phyloP scores from a whole-genome alignment of 2,113 vertebrate genomes.

The Channa maculata region DNA sequence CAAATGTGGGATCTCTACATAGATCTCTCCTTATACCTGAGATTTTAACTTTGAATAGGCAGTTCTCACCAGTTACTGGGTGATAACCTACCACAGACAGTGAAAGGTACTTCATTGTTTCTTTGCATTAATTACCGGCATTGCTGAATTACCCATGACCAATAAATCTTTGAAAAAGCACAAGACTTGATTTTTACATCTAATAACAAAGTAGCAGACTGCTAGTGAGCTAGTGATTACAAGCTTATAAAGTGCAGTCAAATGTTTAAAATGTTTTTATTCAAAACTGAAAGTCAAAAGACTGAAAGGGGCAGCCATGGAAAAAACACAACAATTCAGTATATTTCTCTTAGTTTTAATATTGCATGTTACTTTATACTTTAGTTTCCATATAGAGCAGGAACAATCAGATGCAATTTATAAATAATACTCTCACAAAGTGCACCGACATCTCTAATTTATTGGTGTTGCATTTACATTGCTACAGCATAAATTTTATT shows the following conservation, averaged over 20 bases:
- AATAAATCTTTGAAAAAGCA: constrained; percentile 13
- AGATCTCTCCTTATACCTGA: no score
- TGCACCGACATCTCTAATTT: neutral
- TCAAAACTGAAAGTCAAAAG: neutral
- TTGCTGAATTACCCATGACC: no score
- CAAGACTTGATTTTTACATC: neutral
- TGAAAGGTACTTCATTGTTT: neutral
- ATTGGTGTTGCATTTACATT: neutral
- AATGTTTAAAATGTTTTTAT: constrained; percentile 17
- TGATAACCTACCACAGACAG: no score
- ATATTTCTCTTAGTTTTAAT: neutral
- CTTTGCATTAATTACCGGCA: no score
- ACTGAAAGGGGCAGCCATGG: neutral
- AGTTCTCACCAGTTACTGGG: neutral
- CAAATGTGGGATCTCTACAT: no score
- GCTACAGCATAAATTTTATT: neutral
- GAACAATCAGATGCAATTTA: neutral
- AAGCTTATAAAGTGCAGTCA: constrained; percentile 40
- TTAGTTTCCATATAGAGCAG: neutral
- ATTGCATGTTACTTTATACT: neutral
- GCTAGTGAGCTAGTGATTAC: constrained; percentile 29
- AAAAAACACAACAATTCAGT: neutral
- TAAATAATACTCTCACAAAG: neutral
- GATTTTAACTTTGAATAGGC: neutral
- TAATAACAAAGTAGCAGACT: constrained; percentile 36